These are phyloP conservation scores for Pomacea maculata DNA, from an alignment of 1,140 invertebrate species.

Conservation along the genomic window DNA sequence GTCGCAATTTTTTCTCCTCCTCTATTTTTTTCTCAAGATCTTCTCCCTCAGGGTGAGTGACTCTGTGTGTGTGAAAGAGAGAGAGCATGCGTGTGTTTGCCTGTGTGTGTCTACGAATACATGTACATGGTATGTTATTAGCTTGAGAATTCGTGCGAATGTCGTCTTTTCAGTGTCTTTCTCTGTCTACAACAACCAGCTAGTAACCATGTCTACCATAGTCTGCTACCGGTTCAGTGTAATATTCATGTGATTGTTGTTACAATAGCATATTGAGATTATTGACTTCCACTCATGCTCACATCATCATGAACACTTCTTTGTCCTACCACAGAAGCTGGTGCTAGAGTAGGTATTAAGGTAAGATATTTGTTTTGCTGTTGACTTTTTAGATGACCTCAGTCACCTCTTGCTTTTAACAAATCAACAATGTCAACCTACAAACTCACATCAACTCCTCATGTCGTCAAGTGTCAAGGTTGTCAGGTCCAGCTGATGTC, in stretches of 20 bases:
- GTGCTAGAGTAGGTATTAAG: not conserved
- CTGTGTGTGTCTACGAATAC: not conserved
- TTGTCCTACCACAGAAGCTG: not conserved
- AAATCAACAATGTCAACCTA: not conserved
- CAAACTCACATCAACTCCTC: no score
- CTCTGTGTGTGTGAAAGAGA: not conserved
- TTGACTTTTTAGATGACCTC: not conserved
- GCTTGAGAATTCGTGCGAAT: not conserved
- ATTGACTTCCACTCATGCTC: no score
- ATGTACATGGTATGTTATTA: not conserved
- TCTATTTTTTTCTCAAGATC: not conserved
- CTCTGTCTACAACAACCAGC: not conserved
- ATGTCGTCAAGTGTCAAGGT: no score
- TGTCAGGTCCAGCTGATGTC: no score
- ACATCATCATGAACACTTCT: no score
- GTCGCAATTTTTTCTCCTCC: not conserved
- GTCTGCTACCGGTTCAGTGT: not conserved
- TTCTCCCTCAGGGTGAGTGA: not conserved
- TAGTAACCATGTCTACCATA: not conserved
- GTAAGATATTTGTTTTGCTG: not conserved
- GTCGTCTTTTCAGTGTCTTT: not conserved
- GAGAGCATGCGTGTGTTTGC: no score
- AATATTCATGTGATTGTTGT: no score
- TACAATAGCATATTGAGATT: no score
- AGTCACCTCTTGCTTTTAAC: not conserved